phyloP scores from a whole-genome alignment of 2,113 vertebrate species.

The Rhinolophus ferrumequinum region DNA sequence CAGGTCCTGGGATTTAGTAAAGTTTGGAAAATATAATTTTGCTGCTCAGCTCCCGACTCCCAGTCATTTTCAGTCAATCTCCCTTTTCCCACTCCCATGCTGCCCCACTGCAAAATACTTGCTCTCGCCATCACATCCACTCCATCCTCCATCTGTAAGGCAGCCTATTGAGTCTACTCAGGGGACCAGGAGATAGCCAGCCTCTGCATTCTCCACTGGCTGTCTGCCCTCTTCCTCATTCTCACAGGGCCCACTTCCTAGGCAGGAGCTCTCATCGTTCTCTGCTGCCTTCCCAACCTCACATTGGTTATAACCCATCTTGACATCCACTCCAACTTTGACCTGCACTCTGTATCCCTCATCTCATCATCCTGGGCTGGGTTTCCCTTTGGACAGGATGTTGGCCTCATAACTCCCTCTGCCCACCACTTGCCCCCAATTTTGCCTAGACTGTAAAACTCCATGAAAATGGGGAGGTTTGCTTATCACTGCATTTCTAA shows the following conservation, averaged over 20 bases:
- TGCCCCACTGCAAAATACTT: background rate
- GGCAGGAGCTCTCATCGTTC: background rate
- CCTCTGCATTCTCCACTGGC: background rate
- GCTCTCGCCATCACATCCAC: background rate
- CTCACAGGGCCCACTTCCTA: background rate
- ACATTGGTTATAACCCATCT: background rate
- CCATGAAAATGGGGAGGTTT: background rate
- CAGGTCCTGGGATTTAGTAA: background rate
- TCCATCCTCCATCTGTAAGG: background rate
- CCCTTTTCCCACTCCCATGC: background rate
- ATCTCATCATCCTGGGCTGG: background rate
- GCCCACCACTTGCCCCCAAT: background rate
- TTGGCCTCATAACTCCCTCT: background rate
- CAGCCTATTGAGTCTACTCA: background rate
- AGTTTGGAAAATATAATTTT: background rate
- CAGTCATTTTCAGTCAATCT: background rate
- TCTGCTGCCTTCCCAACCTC: background rate
- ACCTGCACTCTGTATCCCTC: background rate
- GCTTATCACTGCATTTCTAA: background rate
- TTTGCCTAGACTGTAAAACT: background rate
- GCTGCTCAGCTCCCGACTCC: background rate
- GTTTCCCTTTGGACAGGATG: background rate
- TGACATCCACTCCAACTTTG: background rate
- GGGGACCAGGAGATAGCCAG: background rate
- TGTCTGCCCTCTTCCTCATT: background rate